Conservation (phyloP, 2,797 vertebrate species). For the Bryconaethiops microstoma region DNA sequence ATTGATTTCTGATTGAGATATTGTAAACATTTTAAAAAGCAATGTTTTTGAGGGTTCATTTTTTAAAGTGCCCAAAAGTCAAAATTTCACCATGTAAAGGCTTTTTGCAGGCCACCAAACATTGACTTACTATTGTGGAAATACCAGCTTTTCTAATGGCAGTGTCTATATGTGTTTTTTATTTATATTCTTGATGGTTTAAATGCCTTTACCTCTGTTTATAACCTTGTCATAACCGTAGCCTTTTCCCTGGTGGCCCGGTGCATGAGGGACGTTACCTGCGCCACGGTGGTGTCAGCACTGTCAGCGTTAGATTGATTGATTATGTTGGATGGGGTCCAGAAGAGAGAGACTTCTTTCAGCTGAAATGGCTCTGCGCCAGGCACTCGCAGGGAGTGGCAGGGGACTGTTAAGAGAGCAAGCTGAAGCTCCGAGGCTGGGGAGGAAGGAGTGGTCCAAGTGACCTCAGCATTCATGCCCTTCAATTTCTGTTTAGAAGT, state of each 20-base stretch:
- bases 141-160: not conserved
- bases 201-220: not conserved
- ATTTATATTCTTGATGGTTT: not conserved
- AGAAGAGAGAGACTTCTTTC: slow-evolving; percentile 43
- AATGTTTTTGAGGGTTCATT: too few species aligned
- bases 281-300: slow-evolving; percentile 53
- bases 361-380: slow-evolving; percentile 38
- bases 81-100: too few species aligned
- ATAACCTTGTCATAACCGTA: slow-evolving; percentile 27
- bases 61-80: too few species aligned
- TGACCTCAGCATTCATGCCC: slow-evolving; percentile 40
- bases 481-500: slow-evolving; percentile 34
- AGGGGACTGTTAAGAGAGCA: slow-evolving; percentile 13
- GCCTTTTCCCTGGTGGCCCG: slow-evolving; percentile 5
- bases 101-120: too few species aligned
- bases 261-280: slow-evolving; percentile 5
- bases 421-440: not conserved
- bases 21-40: too few species aligned
- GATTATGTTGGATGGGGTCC: slow-evolving; percentile 68
- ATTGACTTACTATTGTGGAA: not conserved
- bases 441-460: slow-evolving; percentile 13
- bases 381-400: slow-evolving; percentile 14
- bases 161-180: not conserved
- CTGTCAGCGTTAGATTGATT: slow-evolving; percentile 66
- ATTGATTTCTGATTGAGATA: too few species aligned